Evolutionary conservation across 2,888 invertebrate genomes (phyloP), one percentile per base, ranked within the genome.

Genomic region (Ophonus ardosiacus): DNA sequence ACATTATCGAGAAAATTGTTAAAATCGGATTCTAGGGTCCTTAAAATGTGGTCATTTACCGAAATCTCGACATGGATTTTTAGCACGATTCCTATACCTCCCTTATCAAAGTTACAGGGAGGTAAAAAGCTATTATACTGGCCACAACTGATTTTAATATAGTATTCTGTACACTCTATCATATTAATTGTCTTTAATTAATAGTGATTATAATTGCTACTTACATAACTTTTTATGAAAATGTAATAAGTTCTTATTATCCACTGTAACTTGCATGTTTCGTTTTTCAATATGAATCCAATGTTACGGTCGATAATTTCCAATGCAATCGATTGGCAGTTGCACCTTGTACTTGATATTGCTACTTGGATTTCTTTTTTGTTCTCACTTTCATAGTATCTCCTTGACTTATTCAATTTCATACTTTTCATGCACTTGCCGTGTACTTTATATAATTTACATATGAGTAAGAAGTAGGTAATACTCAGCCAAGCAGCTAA

Each of bases 301-400:
- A 59, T 59, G 18, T n/a, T 51, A 51, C 43, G 43, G 43, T 51
- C 13, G 43, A 51, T 51, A 51, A 13, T 51, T 51, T 10, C 8
- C n/a, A 59, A 59, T 59, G 38, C 38, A n/a, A n/a, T 68, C 31
- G 68, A 51, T 13, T 74, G 74, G 13, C 51, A 10, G 24, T 56
- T 74, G 74, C 10, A 74, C 74, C 74, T 74, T 74, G 74, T 51
- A 74, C 74, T 74, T 74, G 74, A 74, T 74, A 74, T 74, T 74
- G 74, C 18, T 43, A 31, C 15, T 38, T 31, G 31, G 24, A 51
- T 51, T 59, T 17, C 59, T 68, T 68, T 63, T 68, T 68, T 68
- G 68, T 38, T 68, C 17, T 56, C 18, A 74, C 74, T 74, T 74
- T 74, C 74, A 74, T 74, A 74, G 74, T 21, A 18, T 74, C 51